phyloP scores from a whole-genome alignment of 2,888 invertebrate genomes.

The Thecophora atra region DNA sequence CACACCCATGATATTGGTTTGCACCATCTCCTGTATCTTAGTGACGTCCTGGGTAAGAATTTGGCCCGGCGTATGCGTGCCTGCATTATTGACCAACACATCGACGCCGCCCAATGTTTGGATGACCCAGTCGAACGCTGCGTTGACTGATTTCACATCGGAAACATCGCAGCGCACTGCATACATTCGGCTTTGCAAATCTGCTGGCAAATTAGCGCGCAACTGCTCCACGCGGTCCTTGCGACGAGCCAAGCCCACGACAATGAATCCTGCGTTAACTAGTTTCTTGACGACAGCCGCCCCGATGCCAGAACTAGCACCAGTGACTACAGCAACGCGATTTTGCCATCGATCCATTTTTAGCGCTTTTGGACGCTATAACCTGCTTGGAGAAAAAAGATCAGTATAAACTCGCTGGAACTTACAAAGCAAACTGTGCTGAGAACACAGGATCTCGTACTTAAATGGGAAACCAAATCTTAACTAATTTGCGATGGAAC shows the following conservation, averaged over 20 bases:
- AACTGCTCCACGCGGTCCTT: conserved; percentile 59
- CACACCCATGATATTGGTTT: conserved; percentile 67
- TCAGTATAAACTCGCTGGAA: neutral
- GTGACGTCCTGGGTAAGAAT: conserved; percentile 48
- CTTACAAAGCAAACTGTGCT: neutral
- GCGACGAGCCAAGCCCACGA: conserved; percentile 68
- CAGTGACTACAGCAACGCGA: conserved; percentile 71
- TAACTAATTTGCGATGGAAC: neutral
- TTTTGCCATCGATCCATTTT: conserved; percentile 71
- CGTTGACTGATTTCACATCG: conserved; percentile 68
- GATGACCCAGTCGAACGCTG: conserved; percentile 68
- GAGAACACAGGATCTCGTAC: neutral
- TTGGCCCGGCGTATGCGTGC: conserved; percentile 55
- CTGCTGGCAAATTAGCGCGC: conserved; percentile 46
- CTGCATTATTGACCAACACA: conserved; percentile 72
- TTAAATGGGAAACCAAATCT: neutral
- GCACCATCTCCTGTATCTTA: conserved; percentile 58
- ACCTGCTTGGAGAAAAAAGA: neutral
- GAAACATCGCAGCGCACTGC: conserved; percentile 68
- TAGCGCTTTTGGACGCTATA: too few species aligned
- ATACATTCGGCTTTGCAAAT: conserved; percentile 56
- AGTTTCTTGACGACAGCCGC: conserved; percentile 65
- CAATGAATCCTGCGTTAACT: conserved; percentile 67
- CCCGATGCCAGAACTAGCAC: conserved; percentile 72
- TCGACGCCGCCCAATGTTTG: conserved; percentile 68